Base-by-base conservation (phyloP, 2,797 vertebrate species). In the Micromesistius poutassou region DNA sequence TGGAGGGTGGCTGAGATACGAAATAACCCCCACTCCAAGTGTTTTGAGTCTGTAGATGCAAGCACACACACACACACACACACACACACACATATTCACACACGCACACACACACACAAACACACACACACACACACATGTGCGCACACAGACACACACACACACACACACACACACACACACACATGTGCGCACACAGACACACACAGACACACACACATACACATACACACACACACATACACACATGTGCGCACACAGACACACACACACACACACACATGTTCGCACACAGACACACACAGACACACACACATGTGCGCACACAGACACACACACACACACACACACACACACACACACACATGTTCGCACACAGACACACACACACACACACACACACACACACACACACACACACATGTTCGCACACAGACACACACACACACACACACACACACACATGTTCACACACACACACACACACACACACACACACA, bases 331-430 rank as follows among this genome's bases (percentile, higher is more conserved):
- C 55, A n/a, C n/a, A 62, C n/a, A n/a, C 55, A 25, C 55, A 25
- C 55, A 62, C 55, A 62, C 55, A 25, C 55, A 62, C 55, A 62
- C 55, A 62, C 55, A 62, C 55, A 62, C 55, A 62, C 55, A 62
- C 46, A 55, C 46, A 55, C 46, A 55, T 19, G 22, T 19, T 3
- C 46, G n/a, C n/a, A n/a, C n/a, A n/a, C n/a, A n/a, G n/a, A n/a
- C n/a, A 19, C 19, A 55, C 46, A 10, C 14, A 22, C 46, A 55
- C 46, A 55, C 46, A 55, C 46, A 55, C 50, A 62, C 50, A 62
- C 50, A 62, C 55, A 62, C 55, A 62, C 55, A 62, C 55, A 25
- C 22, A 62, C 55, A 19, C 19, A 25, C 22, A 62, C 55, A 62
- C 22, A 55, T 19, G 22, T 19, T 14, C n/a, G n/a, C n/a, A n/a